These are phyloP conservation scores for Crypturellus tataupa DNA, from an alignment of 2,797 vertebrate species.

Conservation along the genomic window DNA sequence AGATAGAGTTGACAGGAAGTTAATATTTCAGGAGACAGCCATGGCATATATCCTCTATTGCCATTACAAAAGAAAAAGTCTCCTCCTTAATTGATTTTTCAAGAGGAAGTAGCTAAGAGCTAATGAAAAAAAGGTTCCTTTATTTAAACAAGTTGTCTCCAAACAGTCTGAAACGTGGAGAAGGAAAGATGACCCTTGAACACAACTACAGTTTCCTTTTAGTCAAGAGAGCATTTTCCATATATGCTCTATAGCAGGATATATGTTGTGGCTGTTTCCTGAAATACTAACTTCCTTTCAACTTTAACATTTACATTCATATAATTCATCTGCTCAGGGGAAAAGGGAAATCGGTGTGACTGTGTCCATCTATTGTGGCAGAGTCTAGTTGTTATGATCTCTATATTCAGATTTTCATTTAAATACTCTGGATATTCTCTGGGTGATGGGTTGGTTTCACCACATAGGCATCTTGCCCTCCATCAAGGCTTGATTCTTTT, in stretches of 20 bases:
- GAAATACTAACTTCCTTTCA: too few relatives aligned
- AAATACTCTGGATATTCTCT: background rate
- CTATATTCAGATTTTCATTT: conserved; percentile 21
- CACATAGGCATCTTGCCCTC: background rate
- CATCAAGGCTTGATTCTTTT: background rate
- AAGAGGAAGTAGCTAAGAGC: background rate
- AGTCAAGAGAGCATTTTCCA: background rate
- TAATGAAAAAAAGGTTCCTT: background rate
- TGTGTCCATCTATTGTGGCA: background rate
- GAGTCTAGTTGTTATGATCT: background rate
- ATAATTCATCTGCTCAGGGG: background rate
- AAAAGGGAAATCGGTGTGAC: rapidly evolving
- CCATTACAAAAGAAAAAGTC: background rate
- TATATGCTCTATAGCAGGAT: background rate
- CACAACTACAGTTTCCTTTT: background rate
- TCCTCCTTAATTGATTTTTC: background rate
- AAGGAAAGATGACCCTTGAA: background rate
- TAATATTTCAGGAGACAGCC: background rate
- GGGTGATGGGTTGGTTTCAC: background rate
- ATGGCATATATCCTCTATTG: background rate
- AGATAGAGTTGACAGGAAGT: background rate
- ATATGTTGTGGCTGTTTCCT: too few relatives aligned
- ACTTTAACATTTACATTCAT: rapidly evolving
- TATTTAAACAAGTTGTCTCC: background rate
- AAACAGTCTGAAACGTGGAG: rapidly evolving